Percentiles rank a stretch among this genome's conserved stretches.
Evolutionary conservation across 2,113 vertebrate genomes (phyloP).

Genomic region (Furnarius figulus): DNA sequence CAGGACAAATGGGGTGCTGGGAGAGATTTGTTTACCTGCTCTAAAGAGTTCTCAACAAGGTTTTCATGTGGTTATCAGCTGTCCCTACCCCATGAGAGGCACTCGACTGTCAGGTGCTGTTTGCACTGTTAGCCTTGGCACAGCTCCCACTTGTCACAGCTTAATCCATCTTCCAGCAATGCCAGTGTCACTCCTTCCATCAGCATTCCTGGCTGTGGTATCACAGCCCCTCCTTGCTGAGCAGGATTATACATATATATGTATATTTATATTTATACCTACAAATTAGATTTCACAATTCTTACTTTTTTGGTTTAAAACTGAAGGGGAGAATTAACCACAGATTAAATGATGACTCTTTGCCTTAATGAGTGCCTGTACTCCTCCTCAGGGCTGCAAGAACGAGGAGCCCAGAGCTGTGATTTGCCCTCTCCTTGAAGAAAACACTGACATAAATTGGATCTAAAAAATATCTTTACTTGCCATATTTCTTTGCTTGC

Average conservation of each 20-base stretch:
- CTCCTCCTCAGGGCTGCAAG: neutral
- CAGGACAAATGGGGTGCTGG: neutral
- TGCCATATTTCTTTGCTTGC: slow-evolving; percentile 51
- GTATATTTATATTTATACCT: no score
- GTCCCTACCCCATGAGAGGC: neutral
- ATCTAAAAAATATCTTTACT: slow-evolving; percentile 42
- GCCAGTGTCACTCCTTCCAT: neutral
- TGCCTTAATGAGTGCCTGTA: neutral
- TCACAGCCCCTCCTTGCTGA: neutral
- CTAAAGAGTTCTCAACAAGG: neutral
- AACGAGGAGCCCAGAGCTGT: neutral
- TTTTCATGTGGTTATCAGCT: neutral
- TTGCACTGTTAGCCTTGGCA: neutral
- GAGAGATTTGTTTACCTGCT: neutral
- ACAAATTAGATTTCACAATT: neutral
- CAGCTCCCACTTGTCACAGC: neutral
- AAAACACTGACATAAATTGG: neutral
- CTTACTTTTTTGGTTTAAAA: neutral
- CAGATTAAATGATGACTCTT: neutral
- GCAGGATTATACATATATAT: neutral
- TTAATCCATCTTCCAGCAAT: neutral
- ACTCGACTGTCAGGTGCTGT: neutral
- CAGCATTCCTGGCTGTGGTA: neutral
- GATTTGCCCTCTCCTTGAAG: neutral
- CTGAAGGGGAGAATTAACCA: neutral